Base-by-base conservation (phyloP, 2,113 vertebrate species). In the Candoia aspera region DNA sequence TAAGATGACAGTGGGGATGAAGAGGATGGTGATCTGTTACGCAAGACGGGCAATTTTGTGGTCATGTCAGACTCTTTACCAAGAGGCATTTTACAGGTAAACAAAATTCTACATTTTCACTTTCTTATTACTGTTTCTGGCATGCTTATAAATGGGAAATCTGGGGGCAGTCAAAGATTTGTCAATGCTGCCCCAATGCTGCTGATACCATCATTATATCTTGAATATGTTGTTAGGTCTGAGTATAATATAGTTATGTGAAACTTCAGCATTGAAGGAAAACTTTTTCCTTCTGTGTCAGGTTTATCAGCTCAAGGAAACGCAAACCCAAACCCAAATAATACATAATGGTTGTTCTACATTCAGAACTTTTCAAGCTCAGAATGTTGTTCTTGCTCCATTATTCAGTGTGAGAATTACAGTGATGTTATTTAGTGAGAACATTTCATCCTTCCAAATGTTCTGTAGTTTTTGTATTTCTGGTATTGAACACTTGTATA, bases 11-110 rank as follows among this genome's bases (percentile, higher is more conserved):
- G 97, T 11, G 98, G 97, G 0, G 97, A 98, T 0, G 97, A 97
- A 12, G 97, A 97, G 1, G 97, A 98, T 2, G 98, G 98, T 19
- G 97, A 99, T 93, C 96, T 99, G 90, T 90, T 99, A 2, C 92
- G 96, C 86, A 98, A 96, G 95, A 99, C 99, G 0, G 99, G 99
- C 6, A 98, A 98, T 96, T 99, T 98, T 46, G 91, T 99, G 87
- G 94, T 96, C 0, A 95, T 94, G 2, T 99, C 99, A 0, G 96
- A 98, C 26, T 96, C 96, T 42, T 97, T 99, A 89, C 98, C 99
- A 84, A 97, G 97, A 95, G 98, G 98, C 46, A 95, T 98, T 92
- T 95, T 99, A 92, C 98, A 98, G 98, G 99, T 99, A 97, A 97
- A 95, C 84, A n/a, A 86, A 29, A 9, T 59, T 46, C 5, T 3